Evolutionary conservation across 2,797 vertebrate species (phyloP).

Genomic region (Cirrhinus mrigala): DNA sequence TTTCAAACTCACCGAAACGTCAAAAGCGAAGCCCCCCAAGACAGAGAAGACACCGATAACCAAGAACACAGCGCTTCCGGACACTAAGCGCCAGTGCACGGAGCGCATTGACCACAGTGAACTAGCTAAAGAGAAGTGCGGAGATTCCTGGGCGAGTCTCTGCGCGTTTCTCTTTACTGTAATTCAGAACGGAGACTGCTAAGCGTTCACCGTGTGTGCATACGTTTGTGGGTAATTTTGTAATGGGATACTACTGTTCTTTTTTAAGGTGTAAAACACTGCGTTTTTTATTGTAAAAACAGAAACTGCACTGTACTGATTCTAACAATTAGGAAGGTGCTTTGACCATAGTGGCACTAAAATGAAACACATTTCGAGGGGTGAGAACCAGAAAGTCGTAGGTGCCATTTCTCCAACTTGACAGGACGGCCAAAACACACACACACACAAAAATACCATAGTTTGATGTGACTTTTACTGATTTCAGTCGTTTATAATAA

Average conservation of each 20-base stretch:
- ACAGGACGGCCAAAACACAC: too few species aligned
- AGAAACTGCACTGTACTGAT: background rate
- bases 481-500: too few species aligned
- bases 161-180: conserved; percentile 86
- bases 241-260: background rate
- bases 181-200: conserved; percentile 84
- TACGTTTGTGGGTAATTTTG: background rate
- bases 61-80: background rate
- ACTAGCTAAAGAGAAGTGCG: conserved; percentile 83
- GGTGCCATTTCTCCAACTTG: too few species aligned
- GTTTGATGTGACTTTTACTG: too few species aligned
- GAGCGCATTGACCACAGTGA: conserved; percentile 72
- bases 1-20: conserved; percentile 72
- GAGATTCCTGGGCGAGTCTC: conserved; percentile 78
- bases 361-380: too few species aligned
- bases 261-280: background rate
- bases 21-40: background rate
- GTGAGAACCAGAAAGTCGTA: too few species aligned
- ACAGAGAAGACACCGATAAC: background rate
- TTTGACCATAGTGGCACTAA: background rate
- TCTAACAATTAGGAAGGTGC: background rate
- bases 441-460: too few species aligned
- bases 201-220: conserved; percentile 26
- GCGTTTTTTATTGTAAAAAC: background rate
- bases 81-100: conserved; percentile 67